These are phyloP conservation scores for Bryconaethiops microstoma DNA, from an alignment of 2,797 vertebrate genomes.

Conservation along the genomic window DNA sequence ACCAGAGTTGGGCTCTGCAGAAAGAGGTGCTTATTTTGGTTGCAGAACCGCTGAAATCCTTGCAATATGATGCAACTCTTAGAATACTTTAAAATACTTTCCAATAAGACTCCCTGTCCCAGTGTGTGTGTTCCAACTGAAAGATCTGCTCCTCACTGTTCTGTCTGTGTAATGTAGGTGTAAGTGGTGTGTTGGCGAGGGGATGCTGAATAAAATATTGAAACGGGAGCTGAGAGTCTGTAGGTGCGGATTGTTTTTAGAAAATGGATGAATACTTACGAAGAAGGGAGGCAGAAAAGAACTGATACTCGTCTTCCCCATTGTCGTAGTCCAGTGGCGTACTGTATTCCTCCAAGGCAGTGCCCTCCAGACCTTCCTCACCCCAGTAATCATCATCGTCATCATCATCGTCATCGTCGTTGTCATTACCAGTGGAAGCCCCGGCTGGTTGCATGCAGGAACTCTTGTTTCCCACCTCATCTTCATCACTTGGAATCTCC, in stretches of 20 bases:
- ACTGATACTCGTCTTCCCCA: conserved; percentile 93
- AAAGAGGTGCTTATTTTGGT: too few relatives aligned
- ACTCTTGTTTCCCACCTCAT: conserved; percentile 81
- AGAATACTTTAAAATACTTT: too few relatives aligned
- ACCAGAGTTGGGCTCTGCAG: too few relatives aligned
- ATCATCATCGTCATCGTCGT: conserved; percentile 80
- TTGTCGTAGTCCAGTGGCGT: conserved; percentile 92
- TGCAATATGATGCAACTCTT: too few relatives aligned
- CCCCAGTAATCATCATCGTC: conserved; percentile 92
- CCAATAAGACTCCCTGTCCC: too few relatives aligned
- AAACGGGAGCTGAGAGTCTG: too few relatives aligned
- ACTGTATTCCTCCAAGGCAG: conserved; percentile 92
- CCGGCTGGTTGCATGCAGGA: conserved; percentile 71
- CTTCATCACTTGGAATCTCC: conserved; percentile 95
- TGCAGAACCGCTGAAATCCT: too few relatives aligned
- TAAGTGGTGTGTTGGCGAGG: too few relatives aligned
- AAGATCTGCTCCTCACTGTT: too few relatives aligned
- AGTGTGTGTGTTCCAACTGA: too few relatives aligned
- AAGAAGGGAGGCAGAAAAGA: conserved; percentile 90
- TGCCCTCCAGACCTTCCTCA: conserved; percentile 91
- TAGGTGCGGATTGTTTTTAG: not conserved
- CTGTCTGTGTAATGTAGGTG: too few relatives aligned
- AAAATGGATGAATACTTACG: conserved; percentile 72
- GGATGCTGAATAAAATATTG: too few relatives aligned
- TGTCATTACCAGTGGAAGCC: conserved; percentile 53